phyloP scores from a whole-genome alignment of 1,140 invertebrate genomes.

The Orussus abietinus region DNA sequence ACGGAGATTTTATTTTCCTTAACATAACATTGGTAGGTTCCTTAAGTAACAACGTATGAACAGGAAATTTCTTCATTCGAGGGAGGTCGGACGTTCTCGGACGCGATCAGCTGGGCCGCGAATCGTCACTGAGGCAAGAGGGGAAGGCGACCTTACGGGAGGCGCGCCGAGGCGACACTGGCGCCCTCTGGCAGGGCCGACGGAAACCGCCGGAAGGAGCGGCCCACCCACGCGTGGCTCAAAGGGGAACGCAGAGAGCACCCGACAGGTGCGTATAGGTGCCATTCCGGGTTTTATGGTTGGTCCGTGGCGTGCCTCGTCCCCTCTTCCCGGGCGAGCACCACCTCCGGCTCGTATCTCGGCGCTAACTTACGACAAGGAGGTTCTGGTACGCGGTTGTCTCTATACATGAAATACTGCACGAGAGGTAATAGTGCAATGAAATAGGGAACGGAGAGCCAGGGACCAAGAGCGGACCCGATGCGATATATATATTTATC shows the following conservation, averaged over 20 bases:
- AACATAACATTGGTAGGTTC: no score
- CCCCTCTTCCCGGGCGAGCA: no score
- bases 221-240: conserved; percentile 24
- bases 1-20: no score
- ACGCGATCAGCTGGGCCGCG: no score
- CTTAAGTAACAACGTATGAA: no score
- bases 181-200: no score
- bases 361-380: conserved; percentile 1
- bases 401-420: conserved; percentile 5
- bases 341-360: background rate
- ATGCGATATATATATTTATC: conserved; percentile 7
- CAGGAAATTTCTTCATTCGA: no score
- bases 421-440: conserved; percentile 10
- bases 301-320: no score
- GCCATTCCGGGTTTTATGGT: background rate
- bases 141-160: no score
- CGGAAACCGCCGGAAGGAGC: conserved; percentile 27
- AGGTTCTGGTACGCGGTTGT: background rate
- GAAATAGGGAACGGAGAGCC: conserved; percentile 1
- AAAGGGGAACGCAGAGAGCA: conserved; percentile 4
- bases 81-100: no score
- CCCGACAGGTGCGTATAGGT: background rate
- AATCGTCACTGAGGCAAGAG: no score
- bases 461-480: background rate
- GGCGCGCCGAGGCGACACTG: no score